These are phyloP conservation scores for Tetropium fuscum DNA, from an alignment of 2,888 invertebrate genomes.

Conservation along the genomic window DNA sequence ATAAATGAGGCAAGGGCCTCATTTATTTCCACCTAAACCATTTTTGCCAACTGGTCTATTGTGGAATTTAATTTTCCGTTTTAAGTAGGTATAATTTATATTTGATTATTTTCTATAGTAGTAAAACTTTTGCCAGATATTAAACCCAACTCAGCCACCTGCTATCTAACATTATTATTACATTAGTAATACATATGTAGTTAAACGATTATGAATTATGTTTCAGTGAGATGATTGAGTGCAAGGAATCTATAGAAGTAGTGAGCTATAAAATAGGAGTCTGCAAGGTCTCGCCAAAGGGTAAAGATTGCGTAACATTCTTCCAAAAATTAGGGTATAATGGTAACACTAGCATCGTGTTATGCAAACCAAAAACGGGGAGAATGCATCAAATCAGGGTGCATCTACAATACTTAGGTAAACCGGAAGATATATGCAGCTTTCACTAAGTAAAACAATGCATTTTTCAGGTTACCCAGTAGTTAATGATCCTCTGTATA, in stretches of 20 bases:
- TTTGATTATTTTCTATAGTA: too few relatives aligned
- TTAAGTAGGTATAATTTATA: too few relatives aligned
- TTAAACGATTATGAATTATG: too few relatives aligned
- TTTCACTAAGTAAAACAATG: not conserved
- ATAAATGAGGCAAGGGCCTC: too few relatives aligned
- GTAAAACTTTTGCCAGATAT: too few relatives aligned
- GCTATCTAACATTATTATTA: too few relatives aligned
- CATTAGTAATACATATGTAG: too few relatives aligned
- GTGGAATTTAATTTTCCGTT: too few relatives aligned
- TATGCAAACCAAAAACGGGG: constrained; percentile 95
- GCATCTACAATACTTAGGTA: constrained; percentile 97
- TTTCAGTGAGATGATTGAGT: constrained; percentile 82
- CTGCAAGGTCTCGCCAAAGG: constrained; percentile 92
- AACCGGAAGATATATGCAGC: constrained; percentile 29
- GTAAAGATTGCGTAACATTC: constrained; percentile 92
- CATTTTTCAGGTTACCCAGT: constrained; percentile 87
- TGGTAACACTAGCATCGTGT: constrained; percentile 90
- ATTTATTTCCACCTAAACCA: too few relatives aligned
- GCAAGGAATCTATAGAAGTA: constrained; percentile 91
- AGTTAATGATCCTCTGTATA: constrained; percentile 97
- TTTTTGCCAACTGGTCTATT: too few relatives aligned
- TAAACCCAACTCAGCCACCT: too few relatives aligned
- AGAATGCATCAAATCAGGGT: constrained; percentile 99
- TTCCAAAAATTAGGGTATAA: constrained; percentile 93
- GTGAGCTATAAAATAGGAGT: constrained; percentile 97